Conservation (phyloP, 2,888 invertebrate species). For the Caradrina clavipalpis region DNA sequence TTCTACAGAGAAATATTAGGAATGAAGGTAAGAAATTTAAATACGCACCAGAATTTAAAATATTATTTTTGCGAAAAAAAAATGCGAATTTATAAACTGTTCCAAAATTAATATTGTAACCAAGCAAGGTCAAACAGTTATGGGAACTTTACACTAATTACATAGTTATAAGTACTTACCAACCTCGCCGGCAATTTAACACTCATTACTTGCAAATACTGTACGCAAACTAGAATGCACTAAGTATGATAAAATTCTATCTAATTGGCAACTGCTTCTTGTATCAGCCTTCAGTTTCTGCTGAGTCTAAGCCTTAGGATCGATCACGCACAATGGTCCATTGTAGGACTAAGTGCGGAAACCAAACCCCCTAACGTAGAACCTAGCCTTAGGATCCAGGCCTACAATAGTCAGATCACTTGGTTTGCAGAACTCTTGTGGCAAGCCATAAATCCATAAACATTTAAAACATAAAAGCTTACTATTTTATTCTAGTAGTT, state of each 20-base stretch:
- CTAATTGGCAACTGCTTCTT: neutral
- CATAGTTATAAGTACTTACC: neutral
- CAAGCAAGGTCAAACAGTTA: constrained; percentile 41
- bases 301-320: too few relatives aligned
- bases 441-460: neutral
- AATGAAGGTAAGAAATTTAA: constrained; percentile 95
- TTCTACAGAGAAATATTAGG: constrained; percentile 98
- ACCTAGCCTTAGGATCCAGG: too few relatives aligned
- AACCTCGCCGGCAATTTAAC: constrained; percentile 8
- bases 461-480: too few relatives aligned
- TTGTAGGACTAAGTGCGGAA: too few relatives aligned
- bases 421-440: neutral
- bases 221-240: neutral
- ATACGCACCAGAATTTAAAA: neutral
- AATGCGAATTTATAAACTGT: neutral
- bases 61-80: too few relatives aligned
- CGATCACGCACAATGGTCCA: too few relatives aligned
- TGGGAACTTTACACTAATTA: neutral
- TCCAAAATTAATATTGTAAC: constrained; percentile 7
- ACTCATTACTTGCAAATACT: constrained; percentile 16
- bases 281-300: too few relatives aligned
- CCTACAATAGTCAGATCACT: neutral
- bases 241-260: neutral
- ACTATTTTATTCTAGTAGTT: neutral
- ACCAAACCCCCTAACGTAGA: too few relatives aligned